Evolutionary conservation across 2,797 vertebrate species (phyloP).

Genomic region (Valencia hispanica): DNA sequence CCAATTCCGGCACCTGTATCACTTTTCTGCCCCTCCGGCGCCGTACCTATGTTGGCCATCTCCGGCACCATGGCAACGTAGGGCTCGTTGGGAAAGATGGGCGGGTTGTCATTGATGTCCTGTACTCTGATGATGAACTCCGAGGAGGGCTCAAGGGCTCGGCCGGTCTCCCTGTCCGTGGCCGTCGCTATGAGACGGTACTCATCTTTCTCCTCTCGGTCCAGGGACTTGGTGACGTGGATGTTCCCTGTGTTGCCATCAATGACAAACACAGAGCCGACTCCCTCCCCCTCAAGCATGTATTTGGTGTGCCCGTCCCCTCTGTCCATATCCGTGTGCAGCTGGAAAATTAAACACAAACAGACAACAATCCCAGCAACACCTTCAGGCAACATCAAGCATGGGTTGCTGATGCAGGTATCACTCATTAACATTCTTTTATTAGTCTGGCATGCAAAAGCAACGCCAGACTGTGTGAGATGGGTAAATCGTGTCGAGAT

Average conservation of each 20-base stretch:
- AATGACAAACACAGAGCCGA: conserved; percentile 89
- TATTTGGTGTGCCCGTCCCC: conserved; percentile 88
- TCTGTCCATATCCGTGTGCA: conserved; percentile 87
- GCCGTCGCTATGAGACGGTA: conserved; percentile 87
- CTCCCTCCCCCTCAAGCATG: conserved; percentile 87
- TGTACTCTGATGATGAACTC: conserved; percentile 90
- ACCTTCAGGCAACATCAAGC: conserved; percentile 32
- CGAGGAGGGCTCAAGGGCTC: conserved; percentile 87
- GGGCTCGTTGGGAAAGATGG: conserved; percentile 83
- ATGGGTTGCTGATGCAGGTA: conserved; percentile 33
- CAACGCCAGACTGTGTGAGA: conserved; percentile 45
- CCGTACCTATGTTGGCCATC: conserved; percentile 89
- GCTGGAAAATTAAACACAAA: conserved; percentile 57
- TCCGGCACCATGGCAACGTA: conserved; percentile 87
- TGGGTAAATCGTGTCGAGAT: conserved; percentile 47
- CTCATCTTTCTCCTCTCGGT: conserved; percentile 89
- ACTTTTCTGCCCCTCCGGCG: background rate
- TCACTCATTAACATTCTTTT: conserved; percentile 45
- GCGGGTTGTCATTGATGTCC: conserved; percentile 92
- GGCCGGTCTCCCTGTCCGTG: conserved; percentile 83
- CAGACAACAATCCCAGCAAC: conserved; percentile 7
- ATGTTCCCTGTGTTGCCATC: conserved; percentile 89
- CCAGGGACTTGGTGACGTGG: conserved; percentile 89
- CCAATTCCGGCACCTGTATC: background rate
- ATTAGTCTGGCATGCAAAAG: conserved; percentile 29